Evolutionary conservation across 1,140 invertebrate species (phyloP), one percentile per base, ranked within the genome.

Genomic region (Drosophila sproati): DNA sequence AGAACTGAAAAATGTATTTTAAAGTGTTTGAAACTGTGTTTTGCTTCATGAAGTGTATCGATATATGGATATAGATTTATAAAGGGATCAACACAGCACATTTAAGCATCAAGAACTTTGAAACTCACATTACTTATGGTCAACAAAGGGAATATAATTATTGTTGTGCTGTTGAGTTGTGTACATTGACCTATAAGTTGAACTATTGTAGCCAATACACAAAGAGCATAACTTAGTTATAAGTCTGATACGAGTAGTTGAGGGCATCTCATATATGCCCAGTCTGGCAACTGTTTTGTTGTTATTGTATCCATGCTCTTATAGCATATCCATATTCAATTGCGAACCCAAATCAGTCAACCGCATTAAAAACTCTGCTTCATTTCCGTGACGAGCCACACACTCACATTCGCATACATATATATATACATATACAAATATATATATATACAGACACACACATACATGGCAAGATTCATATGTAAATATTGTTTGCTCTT

Each of bases 321-420:
- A 39, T 45, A 51, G 39, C 64, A 55, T 62, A 43, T 62, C 47
- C 20, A 62, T 62, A 61, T 62, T 74, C 51, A 74, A 70, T 74
- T 74, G 72, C 61, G 57, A 56, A 70, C 57, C 66, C 51, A 56
- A 70, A 56, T 69, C 72, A 74, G 59, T 48, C 57, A 63, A 57
- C 35, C 66, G 72, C 67, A 74, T 74, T 70, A 62, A 70, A 74
- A 74, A 74, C 66, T 56, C 69, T 57, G 59, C 66, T 70, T 74
- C 66, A 74, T 74, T 74, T 70, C 66, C 57, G 71, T 67, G 39
- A 61, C 47, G 59, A 59, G 64, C 64, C 39, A 29, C 0, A 29
- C 34, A 39, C 60, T 28, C 29, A 62, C 34, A 50, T 29, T 12
- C 8, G 37, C 45, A 31, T 32, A 5, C 7, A 28, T 7, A 61